Evolutionary conservation across 2,888 invertebrate species (phyloP), one percentile per base, ranked within the genome.

Genomic region (Coenonympha glycerion): DNA sequence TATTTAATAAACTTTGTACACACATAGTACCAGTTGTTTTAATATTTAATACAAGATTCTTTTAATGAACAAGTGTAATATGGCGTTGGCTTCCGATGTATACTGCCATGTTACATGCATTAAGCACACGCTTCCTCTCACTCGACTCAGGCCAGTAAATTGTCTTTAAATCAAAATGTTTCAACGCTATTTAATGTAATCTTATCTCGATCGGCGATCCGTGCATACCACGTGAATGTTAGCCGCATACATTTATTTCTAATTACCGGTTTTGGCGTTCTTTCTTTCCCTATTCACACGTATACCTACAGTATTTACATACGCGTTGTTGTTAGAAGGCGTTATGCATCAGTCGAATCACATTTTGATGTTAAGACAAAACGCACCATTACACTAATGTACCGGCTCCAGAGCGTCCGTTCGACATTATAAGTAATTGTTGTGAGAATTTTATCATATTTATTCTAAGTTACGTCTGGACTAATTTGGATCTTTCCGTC

Each of bases 81-180:
- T 69, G 69, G 62, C 66, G 83, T 78, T 81, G 72, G 77, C 75
- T 84, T 79, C 65, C 73, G 75, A 75, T 80, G 76, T 77, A n/a
- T n/a, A 74, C 74, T 66, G 67, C 68, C 57, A 53, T 49, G 36
- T 69, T 69, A 79, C 76, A 78, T 76, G 76, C 78, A 80, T 79
- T 77, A 79, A 84, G 79, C 72, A 84, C 81, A 83, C 80, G 83
- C 83, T 81, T 79, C 71, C 69, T 73, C 73, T 71, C 72, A 76
- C 72, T 65, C 72, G 67, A 71, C 68, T 68, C 69, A 74, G 72
- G 73, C 75, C 74, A 73, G 69, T 73, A 80, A 77, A 79, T 71
- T 79, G 84, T 84, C 86, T 83, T 81, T 80, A 77, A 81, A 85
- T 86, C 86, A 84, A 84, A 87, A 83, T 84, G 82, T 85, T 86